Percentiles rank a stretch among this genome's conserved stretches.
phyloP scores from a whole-genome alignment of 1,140 invertebrate species.

The Steinernema khuongi region DNA sequence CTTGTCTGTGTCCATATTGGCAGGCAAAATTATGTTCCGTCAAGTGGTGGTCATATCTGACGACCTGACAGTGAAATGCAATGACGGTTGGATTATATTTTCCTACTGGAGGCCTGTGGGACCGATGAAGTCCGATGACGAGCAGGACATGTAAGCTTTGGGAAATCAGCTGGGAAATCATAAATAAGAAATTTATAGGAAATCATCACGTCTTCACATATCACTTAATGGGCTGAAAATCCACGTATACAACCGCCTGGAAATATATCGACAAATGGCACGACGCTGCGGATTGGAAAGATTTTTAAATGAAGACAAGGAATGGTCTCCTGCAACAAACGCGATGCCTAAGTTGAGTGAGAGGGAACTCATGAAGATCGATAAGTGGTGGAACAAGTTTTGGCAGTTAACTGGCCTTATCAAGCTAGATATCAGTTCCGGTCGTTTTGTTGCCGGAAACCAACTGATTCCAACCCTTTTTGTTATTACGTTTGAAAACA shows the following conservation, averaged over 20 bases:
- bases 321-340: slow-evolving; percentile 42
- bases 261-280: slow-evolving; percentile 79
- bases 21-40: slow-evolving; percentile 96
- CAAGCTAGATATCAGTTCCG: slow-evolving; percentile 83
- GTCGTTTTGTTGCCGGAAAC: slow-evolving; percentile 92
- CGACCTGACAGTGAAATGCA: slow-evolving; percentile 83
- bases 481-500: slow-evolving; percentile 76
- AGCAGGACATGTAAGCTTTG: slow-evolving; percentile 29
- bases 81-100: slow-evolving; percentile 77
- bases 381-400: slow-evolving; percentile 68
- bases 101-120: slow-evolving; percentile 49
- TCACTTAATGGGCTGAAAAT: slow-evolving; percentile 91
- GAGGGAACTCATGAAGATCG: slow-evolving; percentile 60
- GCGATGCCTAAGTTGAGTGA: slow-evolving; percentile 54
- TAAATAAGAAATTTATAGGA: slow-evolving; percentile 51
- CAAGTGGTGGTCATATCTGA: slow-evolving; percentile 88
- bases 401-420: slow-evolving; percentile 92
- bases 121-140: slow-evolving; percentile 21
- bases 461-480: slow-evolving; percentile 83
- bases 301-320: slow-evolving; percentile 65
- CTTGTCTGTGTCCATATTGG: slow-evolving; percentile 83
- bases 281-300: slow-evolving; percentile 78
- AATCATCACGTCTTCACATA: slow-evolving; percentile 80
- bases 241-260: slow-evolving; percentile 87
- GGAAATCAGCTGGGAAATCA: not conserved